Base-by-base conservation (phyloP, 2,797 vertebrate genomes). In the Gadopsis marmoratus region DNA sequence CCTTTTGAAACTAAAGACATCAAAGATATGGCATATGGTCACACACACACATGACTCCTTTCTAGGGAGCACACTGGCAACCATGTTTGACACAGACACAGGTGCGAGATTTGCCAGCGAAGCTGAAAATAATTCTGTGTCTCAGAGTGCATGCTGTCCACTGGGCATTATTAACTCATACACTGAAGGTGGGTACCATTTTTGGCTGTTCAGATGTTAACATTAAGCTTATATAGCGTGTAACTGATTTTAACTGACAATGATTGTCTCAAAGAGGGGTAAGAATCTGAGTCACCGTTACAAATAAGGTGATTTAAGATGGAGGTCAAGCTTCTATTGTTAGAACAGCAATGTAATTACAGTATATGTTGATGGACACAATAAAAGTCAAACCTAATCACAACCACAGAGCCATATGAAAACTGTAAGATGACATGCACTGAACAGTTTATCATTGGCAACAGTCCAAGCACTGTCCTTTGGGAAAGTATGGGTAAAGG, bases 181-280 rank as follows among this genome's bases (percentile, higher is more conserved):
- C 33, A 23, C 64, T 7, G 43, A 74, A 31, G 59, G 16, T 54
- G 19, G 78, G 59, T 13, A 39, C 12, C 54, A 72, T 91, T 76
- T 83, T 43, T 23, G 23, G 85, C 64, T 3, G n/a, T 26, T 83
- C 77, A 79, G 55, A 79, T 79, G 88, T 82, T 83, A 79, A 81
- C 55, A 70, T 70, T 23, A 69, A 81, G 59, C 58, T 65, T 56
- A 55, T 29, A 63, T 12, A 41, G 51, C 37, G 61, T 74, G 75
- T 23, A 47, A 74, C 65, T 31, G 75, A 86, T 80, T 71, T 75
- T 1, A 89, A 77, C 80, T 45, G 74, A 45, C 61, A 51, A 61
- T 21, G 60, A 66, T 29, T 2, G 19, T 73, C 75, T 73, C 84
- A 72, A 2, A 47, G 66, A 66, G 73, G 80, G 10, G 19, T 1